Base-by-base conservation (phyloP, 2,113 vertebrate species). In the Cacatua alba region DNA sequence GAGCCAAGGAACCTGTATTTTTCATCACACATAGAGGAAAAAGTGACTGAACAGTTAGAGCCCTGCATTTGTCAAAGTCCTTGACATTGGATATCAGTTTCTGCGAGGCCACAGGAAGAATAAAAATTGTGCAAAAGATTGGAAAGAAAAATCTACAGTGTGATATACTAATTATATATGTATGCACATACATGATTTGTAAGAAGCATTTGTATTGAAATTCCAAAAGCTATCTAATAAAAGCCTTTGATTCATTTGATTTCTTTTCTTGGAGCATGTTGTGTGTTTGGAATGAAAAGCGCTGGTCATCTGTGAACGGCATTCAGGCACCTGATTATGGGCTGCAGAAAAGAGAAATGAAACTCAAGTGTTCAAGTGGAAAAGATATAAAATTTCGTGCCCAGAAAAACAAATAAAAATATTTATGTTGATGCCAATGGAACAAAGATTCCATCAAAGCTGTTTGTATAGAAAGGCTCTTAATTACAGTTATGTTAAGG, bases 11-110 rank as follows among this genome's bases (percentile, higher is more conserved):
- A 77, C 23, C 17, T 19, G 1, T 28, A n/a, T 69, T 88, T 67
- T 72, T 55, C 49, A 44, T 48, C 63, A 63, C 3, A 19, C 18
- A 67, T 11, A 77, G 24, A 83, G 21, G 17, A 57, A 90, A 77
- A 70, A 35, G 41, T 59, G 76, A 44, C 92, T 67, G 53, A 80
- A 72, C 7, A 65, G 67, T 75, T 86, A 49, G 31, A 48, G 17
- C 23, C 10, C 31, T 83, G 80, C 71, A 93, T 92, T 83, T 90
- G 53, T 92, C 82, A 59, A 82, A 90, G 76, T 49, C 44, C 25
- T 77, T 81, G 23, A 29, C 51, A 43, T 20, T 59, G 51, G 77
- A 57, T 82, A 83, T n/a, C 82, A 78, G 49, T 39, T 59, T 83
- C 82, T 67, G 18, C 15, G 17, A 92, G 49, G 41, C 46, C 3